Conservation (phyloP, 2,797 vertebrate species). For the Poeciliopsis paucimaculata region DNA sequence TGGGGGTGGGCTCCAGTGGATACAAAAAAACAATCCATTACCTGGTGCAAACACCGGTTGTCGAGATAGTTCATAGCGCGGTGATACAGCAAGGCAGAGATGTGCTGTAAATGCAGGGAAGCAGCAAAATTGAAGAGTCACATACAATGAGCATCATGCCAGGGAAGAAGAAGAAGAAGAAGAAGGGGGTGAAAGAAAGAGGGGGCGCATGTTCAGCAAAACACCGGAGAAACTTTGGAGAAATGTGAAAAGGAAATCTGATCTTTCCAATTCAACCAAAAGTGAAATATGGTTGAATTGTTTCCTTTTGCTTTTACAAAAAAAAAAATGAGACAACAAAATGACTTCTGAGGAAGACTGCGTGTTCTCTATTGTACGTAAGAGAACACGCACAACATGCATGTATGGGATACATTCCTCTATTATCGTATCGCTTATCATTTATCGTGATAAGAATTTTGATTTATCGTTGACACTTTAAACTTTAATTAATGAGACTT, state of each 20-base stretch:
- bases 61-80: conserved; percentile 73
- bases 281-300: not conserved
- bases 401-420: not conserved
- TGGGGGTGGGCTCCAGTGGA: conserved; percentile 27
- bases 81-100: conserved; percentile 74
- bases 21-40: conserved; percentile 75
- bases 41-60: conserved; percentile 73
- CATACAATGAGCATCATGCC: conserved; percentile 80
- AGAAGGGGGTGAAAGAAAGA: not conserved
- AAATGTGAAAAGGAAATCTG: conserved; percentile 14
- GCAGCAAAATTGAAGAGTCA: conserved; percentile 84
- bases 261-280: too few species aligned
- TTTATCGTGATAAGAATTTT: too few species aligned
- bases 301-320: not conserved
- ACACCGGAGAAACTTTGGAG: conserved; percentile 50
- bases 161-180: not conserved
- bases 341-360: not conserved
- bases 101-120: conserved; percentile 82
- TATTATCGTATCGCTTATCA: too few species aligned
- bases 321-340: not conserved
- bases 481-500: too few species aligned
- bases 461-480: too few species aligned
- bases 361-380: not conserved
- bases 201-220: conserved; percentile 37
- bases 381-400: too few species aligned